Evolutionary conservation across 1,140 invertebrate genomes (phyloP).

Genomic region (Trichonephila clavipes): DNA sequence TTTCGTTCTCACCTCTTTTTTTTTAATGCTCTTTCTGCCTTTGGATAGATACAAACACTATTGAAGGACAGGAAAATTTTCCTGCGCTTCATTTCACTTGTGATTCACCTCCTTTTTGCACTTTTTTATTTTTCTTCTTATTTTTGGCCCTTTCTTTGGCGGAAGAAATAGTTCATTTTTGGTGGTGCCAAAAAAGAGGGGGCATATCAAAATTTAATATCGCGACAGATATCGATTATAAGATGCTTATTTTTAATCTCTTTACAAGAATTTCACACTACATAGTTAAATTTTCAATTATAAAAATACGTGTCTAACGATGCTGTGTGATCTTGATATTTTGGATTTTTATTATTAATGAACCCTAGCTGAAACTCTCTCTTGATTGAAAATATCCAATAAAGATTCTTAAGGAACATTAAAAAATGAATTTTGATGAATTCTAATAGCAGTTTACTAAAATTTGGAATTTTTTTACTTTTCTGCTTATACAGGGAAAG

Average conservation of each 20-base stretch:
- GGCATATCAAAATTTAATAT: not conserved
- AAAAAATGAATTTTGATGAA: too few species aligned
- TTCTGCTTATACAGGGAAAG: too few species aligned
- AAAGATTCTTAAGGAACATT: too few species aligned
- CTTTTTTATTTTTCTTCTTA: conserved; percentile 11
- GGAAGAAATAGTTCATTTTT: not conserved
- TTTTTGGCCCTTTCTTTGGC: not conserved
- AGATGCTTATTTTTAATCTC: not conserved
- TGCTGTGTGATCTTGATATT: too few species aligned
- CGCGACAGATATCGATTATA: not conserved
- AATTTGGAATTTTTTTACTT: too few species aligned
- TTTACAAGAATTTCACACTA: too few species aligned
- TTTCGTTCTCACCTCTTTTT: not conserved
- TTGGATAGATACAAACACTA: conserved; percentile 31
- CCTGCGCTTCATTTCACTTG: conserved; percentile 60
- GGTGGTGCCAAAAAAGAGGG: conserved; percentile 4
- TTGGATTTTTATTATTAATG: too few species aligned
- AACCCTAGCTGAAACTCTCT: too few species aligned
- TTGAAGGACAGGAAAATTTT: conserved; percentile 59
- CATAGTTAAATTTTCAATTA: too few species aligned
- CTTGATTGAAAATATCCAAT: too few species aligned
- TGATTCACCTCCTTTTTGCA: conserved; percentile 22
- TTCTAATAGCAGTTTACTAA: too few species aligned
- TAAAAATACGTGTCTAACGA: too few species aligned
- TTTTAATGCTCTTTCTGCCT: conserved; percentile 36